A percentile compares a stretch with the other conserved stretches of the same genome.
phyloP scores from a whole-genome alignment of 2,888 invertebrate species.

The Brachyopa scutellaris region DNA sequence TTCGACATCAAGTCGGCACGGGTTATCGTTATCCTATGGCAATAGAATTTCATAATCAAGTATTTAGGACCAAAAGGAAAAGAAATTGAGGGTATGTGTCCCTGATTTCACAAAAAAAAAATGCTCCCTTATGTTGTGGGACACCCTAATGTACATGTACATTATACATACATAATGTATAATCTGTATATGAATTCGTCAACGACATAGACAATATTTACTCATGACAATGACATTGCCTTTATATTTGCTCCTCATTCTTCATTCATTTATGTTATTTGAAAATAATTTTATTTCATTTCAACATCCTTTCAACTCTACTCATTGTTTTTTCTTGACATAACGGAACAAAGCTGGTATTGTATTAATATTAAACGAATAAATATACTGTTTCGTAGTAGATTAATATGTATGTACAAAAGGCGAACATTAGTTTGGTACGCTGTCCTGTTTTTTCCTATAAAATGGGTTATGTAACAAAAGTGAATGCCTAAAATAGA shows the following conservation, averaged over 20 bases:
- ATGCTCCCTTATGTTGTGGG: too few relatives aligned
- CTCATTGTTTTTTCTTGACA: constrained; percentile 6
- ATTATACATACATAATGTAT: too few relatives aligned
- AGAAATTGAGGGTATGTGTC: too few relatives aligned
- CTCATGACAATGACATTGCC: constrained; percentile 6
- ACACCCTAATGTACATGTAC: too few relatives aligned
- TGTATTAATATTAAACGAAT: constrained; percentile 4
- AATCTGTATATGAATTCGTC: neutral
- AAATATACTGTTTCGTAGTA: neutral
- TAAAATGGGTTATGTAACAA: too few relatives aligned
- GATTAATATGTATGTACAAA: neutral
- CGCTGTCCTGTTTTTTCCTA: neutral
- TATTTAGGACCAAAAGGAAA: too few relatives aligned
- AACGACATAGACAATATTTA: constrained; percentile 8
- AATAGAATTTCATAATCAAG: too few relatives aligned
- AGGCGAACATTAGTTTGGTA: too few relatives aligned
- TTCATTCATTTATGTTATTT: neutral
- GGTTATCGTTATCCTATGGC: too few relatives aligned
- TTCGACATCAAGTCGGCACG: too few relatives aligned
- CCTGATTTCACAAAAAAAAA: too few relatives aligned
- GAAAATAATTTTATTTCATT: constrained; percentile 23
- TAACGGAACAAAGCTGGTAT: neutral
- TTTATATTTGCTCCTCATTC: neutral
- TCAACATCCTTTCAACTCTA: constrained; percentile 4
- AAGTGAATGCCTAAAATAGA: too few relatives aligned